A percentile compares a stretch with the other conserved stretches of the same genome.
phyloP scores from a whole-genome alignment of 1,140 invertebrate species.

The Camponotus floridanus region DNA sequence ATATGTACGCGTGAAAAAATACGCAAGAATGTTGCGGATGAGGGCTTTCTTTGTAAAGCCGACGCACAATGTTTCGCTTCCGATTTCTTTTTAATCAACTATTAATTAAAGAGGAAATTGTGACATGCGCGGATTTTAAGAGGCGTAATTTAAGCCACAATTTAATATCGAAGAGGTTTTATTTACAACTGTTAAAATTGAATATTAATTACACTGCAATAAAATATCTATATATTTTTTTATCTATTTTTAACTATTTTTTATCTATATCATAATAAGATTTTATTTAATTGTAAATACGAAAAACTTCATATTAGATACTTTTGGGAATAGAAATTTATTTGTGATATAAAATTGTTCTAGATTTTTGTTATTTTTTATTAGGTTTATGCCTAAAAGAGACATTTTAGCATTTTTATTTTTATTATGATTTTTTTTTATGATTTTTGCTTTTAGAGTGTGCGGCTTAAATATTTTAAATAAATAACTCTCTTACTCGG shows the following conservation, averaged over 20 bases:
- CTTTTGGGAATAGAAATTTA: neutral
- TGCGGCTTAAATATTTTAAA: constrained; percentile 7
- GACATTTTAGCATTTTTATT: neutral
- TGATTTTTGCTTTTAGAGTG: neutral
- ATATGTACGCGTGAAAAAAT: constrained; percentile 28
- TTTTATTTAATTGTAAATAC: neutral
- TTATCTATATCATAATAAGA: neutral
- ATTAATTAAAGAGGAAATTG: neutral
- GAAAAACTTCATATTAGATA: neutral
- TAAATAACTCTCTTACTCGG: neutral
- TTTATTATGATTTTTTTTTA: too few relatives aligned
- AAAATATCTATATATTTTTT: neutral
- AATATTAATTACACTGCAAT: neutral
- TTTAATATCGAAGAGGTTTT: neutral
- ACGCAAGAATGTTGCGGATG: neutral
- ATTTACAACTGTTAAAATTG: neutral
- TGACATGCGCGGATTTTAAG: neutral
- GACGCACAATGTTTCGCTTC: neutral
- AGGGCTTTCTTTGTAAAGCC: neutral
- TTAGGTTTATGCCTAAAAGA: neutral
- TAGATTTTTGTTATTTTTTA: neutral
- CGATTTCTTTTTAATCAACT: neutral
- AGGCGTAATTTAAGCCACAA: neutral
- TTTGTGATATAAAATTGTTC: neutral
- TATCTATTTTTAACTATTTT: neutral